Base-by-base conservation (phyloP, 2,888 invertebrate species). In the Chrysolina oricalcia region DNA sequence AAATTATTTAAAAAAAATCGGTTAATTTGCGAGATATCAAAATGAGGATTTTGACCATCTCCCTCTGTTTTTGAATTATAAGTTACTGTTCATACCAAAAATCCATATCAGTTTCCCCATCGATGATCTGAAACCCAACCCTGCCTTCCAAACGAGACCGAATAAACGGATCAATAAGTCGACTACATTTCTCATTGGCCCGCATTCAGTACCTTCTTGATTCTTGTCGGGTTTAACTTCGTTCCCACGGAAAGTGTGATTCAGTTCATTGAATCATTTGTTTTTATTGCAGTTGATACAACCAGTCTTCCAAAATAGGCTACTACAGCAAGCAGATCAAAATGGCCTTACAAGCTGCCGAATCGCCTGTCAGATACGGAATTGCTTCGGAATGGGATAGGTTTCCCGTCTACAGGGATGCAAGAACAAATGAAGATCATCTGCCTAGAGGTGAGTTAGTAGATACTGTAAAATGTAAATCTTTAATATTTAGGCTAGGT, bases 281-380 rank as follows among this genome's bases (percentile, higher is more conserved):
- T 75, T 78, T 72, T 77, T 41, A 73, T 81, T 78, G 56, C 75
- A 77, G 78, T 21, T 53, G 66, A 40, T 50, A n/a, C 27, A 63
- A 50, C 21, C n/a, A 69, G 46, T 63, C 75, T 48, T 70, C 35
- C 87, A 87, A 86, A 82, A 87, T 87, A 87, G 87, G 87, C 81
- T 85, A 83, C 80, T 85, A 86, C 80, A 80, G 77, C 69, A 76
- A 65, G 69, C 81, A 75, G 59, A 76, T 76, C n/a, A 85, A 83
- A 74, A 86, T 86, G 85, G 85, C 86, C 15, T 80, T 88, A 76
- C 86, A 87, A 81, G 84, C 87, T 50, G 85, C 87, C 40, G 85
- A 85, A 78, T 80, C 84, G 19, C 85, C 86, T 17, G 86, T 86
- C 21, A 81, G 84, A 63, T 88, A 86, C 59, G 86, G 84, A 10